A percentile compares a stretch with the other conserved stretches of the same genome.
Conservation (phyloP, 2,113 vertebrate species). For the Apeltes quadracus region DNA sequence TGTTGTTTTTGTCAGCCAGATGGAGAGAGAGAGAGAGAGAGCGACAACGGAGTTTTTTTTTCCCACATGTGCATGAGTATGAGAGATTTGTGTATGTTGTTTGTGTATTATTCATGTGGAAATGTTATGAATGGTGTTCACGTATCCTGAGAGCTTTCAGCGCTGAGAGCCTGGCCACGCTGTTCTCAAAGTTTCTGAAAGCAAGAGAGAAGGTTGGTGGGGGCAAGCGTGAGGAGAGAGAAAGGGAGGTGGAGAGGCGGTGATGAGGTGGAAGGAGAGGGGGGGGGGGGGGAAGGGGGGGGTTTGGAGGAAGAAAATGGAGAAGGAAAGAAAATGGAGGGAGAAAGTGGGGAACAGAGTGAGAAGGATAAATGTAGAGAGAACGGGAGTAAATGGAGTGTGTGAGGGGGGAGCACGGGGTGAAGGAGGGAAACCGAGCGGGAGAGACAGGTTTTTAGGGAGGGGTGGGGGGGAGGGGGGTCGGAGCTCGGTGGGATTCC, state of each 20-base stretch:
- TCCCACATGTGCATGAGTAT: constrained; percentile 24
- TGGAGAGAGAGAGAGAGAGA: neutral
- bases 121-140: constrained; percentile 61
- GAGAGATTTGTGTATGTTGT: constrained; percentile 40
- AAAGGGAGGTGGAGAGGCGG: constrained; percentile 14
- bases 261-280: constrained; percentile 34
- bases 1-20: constrained; percentile 36
- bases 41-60: no score
- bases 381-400: constrained; percentile 10
- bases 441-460: constrained; percentile 23
- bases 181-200: constrained; percentile 66
- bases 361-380: constrained; percentile 58
- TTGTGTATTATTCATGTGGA: constrained; percentile 61
- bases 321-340: constrained; percentile 17
- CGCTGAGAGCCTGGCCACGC: constrained; percentile 36
- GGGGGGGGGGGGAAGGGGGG: constrained; percentile 8
- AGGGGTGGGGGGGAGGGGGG: constrained; percentile 34
- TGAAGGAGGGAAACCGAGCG: constrained; percentile 33
- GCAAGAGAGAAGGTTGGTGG: constrained; percentile 12
- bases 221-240: neutral
- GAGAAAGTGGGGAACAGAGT: constrained; percentile 21
- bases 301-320: constrained; percentile 4
- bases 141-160: constrained; percentile 53
- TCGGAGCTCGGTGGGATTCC: constrained; percentile 31
- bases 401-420: constrained; percentile 12